Base-by-base conservation (phyloP, 1,140 invertebrate genomes). In the Drosophila auraria region DNA sequence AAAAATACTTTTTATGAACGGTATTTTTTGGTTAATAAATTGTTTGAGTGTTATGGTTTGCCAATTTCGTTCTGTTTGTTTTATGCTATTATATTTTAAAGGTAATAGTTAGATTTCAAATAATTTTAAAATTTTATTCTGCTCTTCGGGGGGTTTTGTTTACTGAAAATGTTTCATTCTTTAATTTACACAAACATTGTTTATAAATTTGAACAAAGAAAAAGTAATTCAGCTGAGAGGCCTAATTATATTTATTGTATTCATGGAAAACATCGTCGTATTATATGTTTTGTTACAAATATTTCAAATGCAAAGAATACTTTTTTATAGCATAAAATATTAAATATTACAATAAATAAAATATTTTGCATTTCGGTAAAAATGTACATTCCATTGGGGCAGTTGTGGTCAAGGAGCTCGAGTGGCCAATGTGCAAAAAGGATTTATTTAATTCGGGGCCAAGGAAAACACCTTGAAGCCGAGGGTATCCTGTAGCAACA, bases 361-460 rank as follows among this genome's bases (percentile, higher is more conserved):
- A n/a, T 11, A 36, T 9, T 11, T n/a, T 40, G 36, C 33, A 56
- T 20, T 36, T 54, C 3, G n/a, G 7, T 38, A 15, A 23, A 5
- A 23, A 17, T 5, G 2, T 23, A 15, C 12, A 5, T 40, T 11
- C 36, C 14, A 23, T 20, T 56, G 17, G 20, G 20, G 33, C 14
- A 23, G 15, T 11, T 17, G 0, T 56, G 36, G 14, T n/a, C 20
- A 40, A 23, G 17, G 8, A 38, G 15, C 17, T 38, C 3, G 8
- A 2, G 23, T 38, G 12, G 11, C 12, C 17, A 30, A n/a, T 17
- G 36, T 69, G 36, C 49, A 36, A 23, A 25, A 20, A 20, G 47
- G 36, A 70, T 70, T 66, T 36, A 27, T 33, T 65, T 44, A 51
- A 51, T 38, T 36, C 38, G 9, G 7, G 17, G 2, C 7, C 17